phyloP scores from a whole-genome alignment of 2,888 invertebrate species.

The Pandemis heparana region DNA sequence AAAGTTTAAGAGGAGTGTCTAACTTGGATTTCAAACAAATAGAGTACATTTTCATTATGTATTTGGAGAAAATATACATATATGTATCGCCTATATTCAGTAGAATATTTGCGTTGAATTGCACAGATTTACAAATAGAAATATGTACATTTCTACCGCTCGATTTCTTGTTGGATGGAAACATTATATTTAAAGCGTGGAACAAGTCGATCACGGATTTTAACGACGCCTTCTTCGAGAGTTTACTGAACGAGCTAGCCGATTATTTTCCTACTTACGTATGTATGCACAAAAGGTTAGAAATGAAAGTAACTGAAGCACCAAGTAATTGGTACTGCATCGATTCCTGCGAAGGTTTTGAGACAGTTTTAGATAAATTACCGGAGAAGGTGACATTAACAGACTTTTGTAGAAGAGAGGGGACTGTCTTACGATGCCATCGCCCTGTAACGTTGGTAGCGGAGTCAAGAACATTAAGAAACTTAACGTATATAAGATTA shows the following conservation, averaged over 20 bases:
- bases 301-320: constrained; percentile 52
- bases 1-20: constrained; percentile 52
- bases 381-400: constrained; percentile 57
- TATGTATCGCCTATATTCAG: constrained; percentile 57
- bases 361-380: constrained; percentile 48
- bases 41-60: constrained; percentile 62
- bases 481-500: constrained; percentile 56
- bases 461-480: constrained; percentile 47
- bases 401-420: constrained; percentile 56
- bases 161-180: constrained; percentile 57
- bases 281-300: constrained; percentile 54
- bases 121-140: constrained; percentile 53
- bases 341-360: constrained; percentile 56
- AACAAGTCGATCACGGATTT: constrained; percentile 54
- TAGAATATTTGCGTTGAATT: constrained; percentile 49
- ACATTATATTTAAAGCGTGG: constrained; percentile 62
- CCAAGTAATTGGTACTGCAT: constrained; percentile 58
- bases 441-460: constrained; percentile 51
- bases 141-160: constrained; percentile 50
- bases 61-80: constrained; percentile 56
- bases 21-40: constrained; percentile 54
- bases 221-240: constrained; percentile 51
- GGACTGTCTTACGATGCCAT: constrained; percentile 48
- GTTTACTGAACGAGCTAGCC: constrained; percentile 51
- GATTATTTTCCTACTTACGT: constrained; percentile 60